Evolutionary conservation across 2,113 vertebrate species (phyloP).

Genomic region (Alouatta palliata): DNA sequence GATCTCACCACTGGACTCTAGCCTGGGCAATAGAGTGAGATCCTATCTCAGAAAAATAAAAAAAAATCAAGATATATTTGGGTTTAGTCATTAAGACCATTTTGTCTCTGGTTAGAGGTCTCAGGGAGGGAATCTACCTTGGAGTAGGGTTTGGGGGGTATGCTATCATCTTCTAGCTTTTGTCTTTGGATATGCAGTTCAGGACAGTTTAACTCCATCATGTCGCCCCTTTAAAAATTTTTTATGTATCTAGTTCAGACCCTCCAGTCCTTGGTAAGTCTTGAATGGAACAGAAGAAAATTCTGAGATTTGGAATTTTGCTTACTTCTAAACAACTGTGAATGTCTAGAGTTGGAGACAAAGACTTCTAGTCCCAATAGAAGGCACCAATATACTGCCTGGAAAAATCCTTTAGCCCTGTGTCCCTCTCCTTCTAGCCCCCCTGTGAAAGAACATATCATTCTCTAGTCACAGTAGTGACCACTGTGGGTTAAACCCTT

Average conservation of each 20-base stretch:
- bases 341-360: not conserved
- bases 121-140: not conserved
- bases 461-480: not conserved
- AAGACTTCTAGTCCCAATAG: not conserved
- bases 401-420: not conserved
- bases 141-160: too few species aligned
- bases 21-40: not conserved
- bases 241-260: not conserved
- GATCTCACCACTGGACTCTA: not conserved
- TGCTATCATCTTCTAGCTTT: not conserved
- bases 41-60: not conserved
- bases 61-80: not conserved
- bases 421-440: not conserved
- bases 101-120: not conserved
- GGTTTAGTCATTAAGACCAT: not conserved
- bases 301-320: not conserved
- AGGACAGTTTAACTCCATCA: not conserved
- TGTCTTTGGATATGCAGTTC: not conserved
- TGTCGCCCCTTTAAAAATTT: not conserved
- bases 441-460: not conserved
- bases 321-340: not conserved
- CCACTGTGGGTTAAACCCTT: not conserved
- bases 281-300: not conserved
- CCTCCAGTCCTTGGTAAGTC: not conserved
- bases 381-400: not conserved